Percentiles rank a stretch among this genome's conserved stretches.
These are phyloP conservation scores for Dasypogon diadema DNA, from an alignment of 2,888 invertebrate genomes.

Conservation along the genomic window DNA sequence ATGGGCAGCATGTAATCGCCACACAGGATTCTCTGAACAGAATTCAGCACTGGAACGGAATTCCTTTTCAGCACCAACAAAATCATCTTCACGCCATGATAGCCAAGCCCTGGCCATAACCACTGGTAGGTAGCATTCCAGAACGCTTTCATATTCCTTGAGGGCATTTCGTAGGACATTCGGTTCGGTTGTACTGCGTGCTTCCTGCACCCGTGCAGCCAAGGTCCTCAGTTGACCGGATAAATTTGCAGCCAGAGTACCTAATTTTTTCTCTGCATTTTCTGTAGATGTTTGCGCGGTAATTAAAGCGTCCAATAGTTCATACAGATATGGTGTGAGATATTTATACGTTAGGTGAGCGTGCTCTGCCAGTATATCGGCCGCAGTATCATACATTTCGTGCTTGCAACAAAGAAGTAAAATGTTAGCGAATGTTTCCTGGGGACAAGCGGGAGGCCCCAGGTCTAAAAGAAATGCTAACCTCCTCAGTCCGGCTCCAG, in stretches of 20 bases:
- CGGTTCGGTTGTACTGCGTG: slow-evolving; percentile 88
- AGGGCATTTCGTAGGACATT: slow-evolving; percentile 90
- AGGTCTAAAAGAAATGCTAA: slow-evolving; percentile 94
- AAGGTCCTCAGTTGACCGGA: slow-evolving; percentile 90
- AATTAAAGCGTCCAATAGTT: slow-evolving; percentile 95
- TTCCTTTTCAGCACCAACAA: slow-evolving; percentile 95
- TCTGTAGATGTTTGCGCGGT: slow-evolving; percentile 97
- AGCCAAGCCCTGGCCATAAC: slow-evolving; percentile 99
- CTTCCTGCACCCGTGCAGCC: slow-evolving; percentile 95
- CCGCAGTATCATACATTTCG: slow-evolving; percentile 97
- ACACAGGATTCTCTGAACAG: slow-evolving; percentile 96
- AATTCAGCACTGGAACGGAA: slow-evolving; percentile 98
- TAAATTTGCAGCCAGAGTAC: slow-evolving; percentile 91
- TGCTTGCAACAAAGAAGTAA: slow-evolving; percentile 95
- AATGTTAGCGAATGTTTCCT: slow-evolving; percentile 97
- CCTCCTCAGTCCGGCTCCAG: slow-evolving; percentile 86
- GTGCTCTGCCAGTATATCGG: slow-evolving; percentile 97
- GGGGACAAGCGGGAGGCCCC: slow-evolving; percentile 88
- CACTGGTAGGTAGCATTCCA: slow-evolving; percentile 95
- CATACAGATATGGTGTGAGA: slow-evolving; percentile 91
- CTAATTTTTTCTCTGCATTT: slow-evolving; percentile 95
- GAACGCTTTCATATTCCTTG: slow-evolving; percentile 87
- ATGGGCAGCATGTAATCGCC: slow-evolving; percentile 98
- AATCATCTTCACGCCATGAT: slow-evolving; percentile 97
- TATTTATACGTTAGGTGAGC: slow-evolving; percentile 96